Evolutionary conservation across 2,113 vertebrate species (phyloP), one percentile per base, ranked within the genome.

Genomic region (Chinchilla lanigera): DNA sequence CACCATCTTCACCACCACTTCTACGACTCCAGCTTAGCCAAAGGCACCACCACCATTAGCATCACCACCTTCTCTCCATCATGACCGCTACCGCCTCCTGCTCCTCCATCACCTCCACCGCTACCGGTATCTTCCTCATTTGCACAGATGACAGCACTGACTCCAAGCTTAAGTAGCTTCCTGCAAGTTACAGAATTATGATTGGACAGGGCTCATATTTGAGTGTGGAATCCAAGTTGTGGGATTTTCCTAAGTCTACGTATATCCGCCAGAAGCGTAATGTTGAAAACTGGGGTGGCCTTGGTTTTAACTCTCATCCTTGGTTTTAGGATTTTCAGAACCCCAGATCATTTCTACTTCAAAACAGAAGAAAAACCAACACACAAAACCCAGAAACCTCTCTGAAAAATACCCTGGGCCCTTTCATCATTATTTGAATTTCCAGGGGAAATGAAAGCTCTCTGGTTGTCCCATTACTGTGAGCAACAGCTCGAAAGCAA

Each of bases 71-170:
- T 75, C 20, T 28, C 20, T 35, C 8, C 3, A 69, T 2, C 16
- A 30, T 1, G 3, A 33, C 1, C 69, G 33, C 8, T 1, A 35
- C 2, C 5, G 10, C 17, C 50, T 65, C 0, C 26, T 5, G 2
- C 20, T 78, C n/a, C 17, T 12, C 7, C 13, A 5, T 10, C 63
- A 24, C 1, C 24, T n/a, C 3, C 6, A 8, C 35, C 19, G 35
- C 26, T 4, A 3, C 10, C 8, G 24, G 9, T 11, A 73, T 5
- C 10, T 19, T 17, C 77, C 58, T 86, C 60, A 81, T 47, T 47
- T 73, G 71, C 38, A 63, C 33, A 86, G 12, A 26, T 47, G 28
- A 93, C 28, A 35, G 75, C 69, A 54, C 10, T 28, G 2, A 71
- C 28, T 86, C n/a, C 3, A 14, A 93, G 33, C 30, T n/a, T 44